A percentile compares a stretch with the other conserved stretches of the same genome.
These are phyloP conservation scores for Molorchus minor DNA, from an alignment of 2,888 invertebrate species.

Conservation along the genomic window DNA sequence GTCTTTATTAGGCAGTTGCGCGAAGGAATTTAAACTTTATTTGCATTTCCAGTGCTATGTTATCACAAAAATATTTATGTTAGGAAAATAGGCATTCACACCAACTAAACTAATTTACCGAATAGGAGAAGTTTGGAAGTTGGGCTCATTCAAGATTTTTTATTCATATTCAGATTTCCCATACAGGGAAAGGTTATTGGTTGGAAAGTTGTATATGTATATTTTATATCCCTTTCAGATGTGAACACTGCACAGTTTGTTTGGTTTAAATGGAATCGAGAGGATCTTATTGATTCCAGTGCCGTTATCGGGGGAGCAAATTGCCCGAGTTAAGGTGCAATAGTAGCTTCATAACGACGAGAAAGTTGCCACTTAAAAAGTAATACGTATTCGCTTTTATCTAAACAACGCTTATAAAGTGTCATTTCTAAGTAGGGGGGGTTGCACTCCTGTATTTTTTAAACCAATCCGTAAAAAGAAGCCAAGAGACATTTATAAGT, in stretches of 20 bases:
- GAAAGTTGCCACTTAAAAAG: constrained; percentile 23
- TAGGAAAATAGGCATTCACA: no score
- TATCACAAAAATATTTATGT: no score
- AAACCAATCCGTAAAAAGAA: no score
- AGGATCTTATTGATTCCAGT: constrained; percentile 28
- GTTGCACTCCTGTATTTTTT: no score
- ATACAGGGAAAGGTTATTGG: constrained; percentile 17
- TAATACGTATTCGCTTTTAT: constrained; percentile 26
- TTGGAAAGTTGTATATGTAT: constrained; percentile 26
- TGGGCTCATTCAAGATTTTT: constrained; percentile 8
- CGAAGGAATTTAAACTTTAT: no score
- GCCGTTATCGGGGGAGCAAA: constrained; percentile 30
- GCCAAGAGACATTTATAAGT: no score
- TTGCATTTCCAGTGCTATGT: no score
- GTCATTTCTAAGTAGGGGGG: no score
- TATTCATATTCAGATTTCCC: constrained; percentile 9
- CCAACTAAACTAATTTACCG: no score
- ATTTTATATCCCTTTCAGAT: constrained; percentile 36
- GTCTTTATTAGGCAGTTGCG: no score
- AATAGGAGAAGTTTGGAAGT: no score
- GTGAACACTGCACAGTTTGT: constrained; percentile 30
- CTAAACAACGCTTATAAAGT: constrained; percentile 17
- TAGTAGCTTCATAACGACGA: constrained; percentile 17
- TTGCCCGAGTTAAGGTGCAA: constrained; percentile 32
- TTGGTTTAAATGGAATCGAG: constrained; percentile 29